Evolutionary conservation across 2,797 vertebrate genomes (phyloP).

Genomic region (Xenopus petersii): DNA sequence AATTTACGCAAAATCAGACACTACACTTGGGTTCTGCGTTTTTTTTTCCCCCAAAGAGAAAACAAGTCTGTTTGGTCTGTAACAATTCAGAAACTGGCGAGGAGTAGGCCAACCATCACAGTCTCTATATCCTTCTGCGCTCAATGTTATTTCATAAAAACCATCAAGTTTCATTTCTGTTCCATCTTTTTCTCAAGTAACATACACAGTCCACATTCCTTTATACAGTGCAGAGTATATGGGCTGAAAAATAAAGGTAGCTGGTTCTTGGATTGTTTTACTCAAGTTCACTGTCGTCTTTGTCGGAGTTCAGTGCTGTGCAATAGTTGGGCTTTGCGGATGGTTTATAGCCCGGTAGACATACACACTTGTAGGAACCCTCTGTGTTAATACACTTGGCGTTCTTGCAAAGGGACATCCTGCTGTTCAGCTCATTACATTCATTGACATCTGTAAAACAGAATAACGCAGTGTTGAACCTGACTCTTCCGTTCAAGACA

Average conservation of each 20-base stretch:
- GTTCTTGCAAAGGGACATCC: slow-evolving; percentile 95
- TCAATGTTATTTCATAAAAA: slow-evolving; percentile 61
- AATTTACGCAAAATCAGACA: slow-evolving; percentile 70
- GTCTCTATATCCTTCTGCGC: slow-evolving; percentile 54
- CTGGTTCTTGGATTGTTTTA: slow-evolving; percentile 61
- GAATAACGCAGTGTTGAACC: slow-evolving; percentile 1
- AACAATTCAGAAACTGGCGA: slow-evolving; percentile 62
- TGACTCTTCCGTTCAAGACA: slow-evolving; percentile 11
- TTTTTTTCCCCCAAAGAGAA: slow-evolving; percentile 65
- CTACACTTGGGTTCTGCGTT: slow-evolving; percentile 60
- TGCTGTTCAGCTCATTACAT: slow-evolving; percentile 86
- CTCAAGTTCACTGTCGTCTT: slow-evolving; percentile 68
- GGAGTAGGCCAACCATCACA: slow-evolving; percentile 53
- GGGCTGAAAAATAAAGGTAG: slow-evolving; percentile 63
- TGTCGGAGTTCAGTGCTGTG: slow-evolving; percentile 66
- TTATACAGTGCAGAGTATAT: slow-evolving; percentile 86
- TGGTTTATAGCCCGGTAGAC: slow-evolving; percentile 82
- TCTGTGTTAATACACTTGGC: slow-evolving; percentile 92
- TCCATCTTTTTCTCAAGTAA: slow-evolving; percentile 79
- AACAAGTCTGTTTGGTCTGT: slow-evolving; percentile 86
- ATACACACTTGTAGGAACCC: slow-evolving; percentile 90
- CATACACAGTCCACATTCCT: slow-evolving; percentile 68
- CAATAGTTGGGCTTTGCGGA: slow-evolving; percentile 92
- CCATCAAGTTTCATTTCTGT: slow-evolving; percentile 61
- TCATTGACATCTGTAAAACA: slow-evolving; percentile 86